These are phyloP conservation scores for Hoplostethus mediterraneus DNA, from an alignment of 2,797 vertebrate genomes.

Conservation along the genomic window DNA sequence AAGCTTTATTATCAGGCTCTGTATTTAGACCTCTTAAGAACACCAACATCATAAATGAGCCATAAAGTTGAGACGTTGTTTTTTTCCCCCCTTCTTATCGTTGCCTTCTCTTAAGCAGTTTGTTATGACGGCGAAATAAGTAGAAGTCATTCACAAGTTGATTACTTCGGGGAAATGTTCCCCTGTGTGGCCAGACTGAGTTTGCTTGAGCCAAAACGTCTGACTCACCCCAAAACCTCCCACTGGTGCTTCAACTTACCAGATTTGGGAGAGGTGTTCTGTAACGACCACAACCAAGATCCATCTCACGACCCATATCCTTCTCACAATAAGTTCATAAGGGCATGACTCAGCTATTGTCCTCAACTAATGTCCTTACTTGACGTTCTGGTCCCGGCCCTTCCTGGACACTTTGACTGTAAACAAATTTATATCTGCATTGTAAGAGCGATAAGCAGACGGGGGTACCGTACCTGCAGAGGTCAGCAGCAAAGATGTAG, in stretches of 20 bases:
- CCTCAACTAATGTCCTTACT: constrained; percentile 2
- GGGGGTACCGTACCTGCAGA: constrained; percentile 87
- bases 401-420: constrained; percentile 25
- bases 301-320: constrained; percentile 38
- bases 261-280: constrained; percentile 7
- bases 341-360: constrained; percentile 13
- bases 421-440: constrained; percentile 41
- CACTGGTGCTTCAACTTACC: not conserved
- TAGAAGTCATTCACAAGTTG: fast-evolving
- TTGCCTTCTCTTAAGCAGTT: not conserved
- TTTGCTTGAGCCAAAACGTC: not conserved
- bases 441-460: not conserved
- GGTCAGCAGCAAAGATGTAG: constrained; percentile 88
- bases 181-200: not conserved
- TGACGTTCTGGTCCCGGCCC: not conserved
- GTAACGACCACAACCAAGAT: not conserved
- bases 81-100: not conserved
- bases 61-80: not conserved
- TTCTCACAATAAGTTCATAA: not conserved
- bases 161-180: not conserved
- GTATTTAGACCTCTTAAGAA: not conserved
- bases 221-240: not conserved
- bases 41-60: not conserved
- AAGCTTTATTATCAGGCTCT: not conserved
- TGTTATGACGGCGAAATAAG: not conserved